Conservation (phyloP, 2,888 invertebrate species). For the Pterostichus niger region DNA sequence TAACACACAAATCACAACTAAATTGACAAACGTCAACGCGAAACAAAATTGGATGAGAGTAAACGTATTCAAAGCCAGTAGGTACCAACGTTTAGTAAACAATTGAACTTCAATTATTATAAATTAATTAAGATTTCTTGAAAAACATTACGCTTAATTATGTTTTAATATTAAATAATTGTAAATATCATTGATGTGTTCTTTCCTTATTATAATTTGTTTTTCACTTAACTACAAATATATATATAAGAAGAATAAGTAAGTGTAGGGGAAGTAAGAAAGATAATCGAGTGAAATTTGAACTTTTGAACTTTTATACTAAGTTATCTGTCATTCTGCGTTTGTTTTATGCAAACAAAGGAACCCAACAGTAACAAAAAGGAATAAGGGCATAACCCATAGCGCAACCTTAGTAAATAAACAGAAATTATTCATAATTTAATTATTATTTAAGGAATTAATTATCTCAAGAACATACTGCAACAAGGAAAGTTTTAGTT, state of each 20-base stretch:
- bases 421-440: constrained; percentile 9
- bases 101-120: no score
- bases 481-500: neutral
- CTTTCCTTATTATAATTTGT: no score
- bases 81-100: no score
- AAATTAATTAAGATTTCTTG: no score
- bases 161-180: no score
- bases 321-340: neutral
- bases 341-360: constrained; percentile 1
- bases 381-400: neutral
- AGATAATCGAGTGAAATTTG: neutral
- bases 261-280: neutral
- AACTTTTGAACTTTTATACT: neutral
- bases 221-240: no score
- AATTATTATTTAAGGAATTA: constrained; percentile 17
- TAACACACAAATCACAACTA: no score
- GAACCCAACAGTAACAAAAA: neutral
- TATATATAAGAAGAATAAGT: neutral
- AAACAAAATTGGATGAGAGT: no score
- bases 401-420: neutral
- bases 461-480: constrained; percentile 1
- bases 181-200: no score
- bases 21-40: no score
- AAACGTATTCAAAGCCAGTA: no score
- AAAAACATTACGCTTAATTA: no score